Evolutionary conservation across 2,888 invertebrate genomes (phyloP).

Genomic region (Apoda limacodes): DNA sequence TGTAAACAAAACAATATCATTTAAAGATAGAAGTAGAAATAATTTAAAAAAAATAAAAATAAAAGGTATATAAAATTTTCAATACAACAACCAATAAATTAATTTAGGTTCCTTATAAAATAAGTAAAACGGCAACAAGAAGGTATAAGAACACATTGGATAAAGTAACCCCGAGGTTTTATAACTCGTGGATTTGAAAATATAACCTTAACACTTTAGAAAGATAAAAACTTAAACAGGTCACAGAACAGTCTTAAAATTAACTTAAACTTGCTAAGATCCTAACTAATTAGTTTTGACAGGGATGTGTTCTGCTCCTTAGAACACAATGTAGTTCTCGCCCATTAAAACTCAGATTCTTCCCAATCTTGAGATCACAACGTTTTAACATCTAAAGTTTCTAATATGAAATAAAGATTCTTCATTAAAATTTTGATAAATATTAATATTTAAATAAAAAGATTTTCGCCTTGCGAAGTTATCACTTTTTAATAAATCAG

Average conservation of each 20-base stretch:
- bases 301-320: constrained; percentile 68
- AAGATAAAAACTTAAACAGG: constrained; percentile 68
- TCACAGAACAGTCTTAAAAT: constrained; percentile 71
- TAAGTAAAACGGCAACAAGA: constrained; percentile 71
- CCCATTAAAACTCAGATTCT: constrained; percentile 38
- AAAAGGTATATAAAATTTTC: constrained; percentile 29
- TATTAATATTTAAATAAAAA: constrained; percentile 43
- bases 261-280: constrained; percentile 69
- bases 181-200: no score
- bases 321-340: constrained; percentile 60
- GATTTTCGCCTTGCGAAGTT: constrained; percentile 45
- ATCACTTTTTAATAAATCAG: constrained; percentile 45
- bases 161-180: constrained; percentile 37
- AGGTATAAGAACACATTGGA: constrained; percentile 67
- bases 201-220: constrained; percentile 52
- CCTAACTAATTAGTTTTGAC: constrained; percentile 65
- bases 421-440: constrained; percentile 45
- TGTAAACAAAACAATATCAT: constrained; percentile 44
- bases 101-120: constrained; percentile 69
- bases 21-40: constrained; percentile 61
- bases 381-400: constrained; percentile 43
- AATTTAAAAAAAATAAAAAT: constrained; percentile 38
- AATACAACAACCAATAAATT: constrained; percentile 70
- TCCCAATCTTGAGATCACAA: constrained; percentile 46
- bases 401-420: constrained; percentile 44